Percentiles rank a stretch among this genome's conserved stretches.
Conservation (phyloP, 2,888 invertebrate species). For the Hypsopygia costalis region DNA sequence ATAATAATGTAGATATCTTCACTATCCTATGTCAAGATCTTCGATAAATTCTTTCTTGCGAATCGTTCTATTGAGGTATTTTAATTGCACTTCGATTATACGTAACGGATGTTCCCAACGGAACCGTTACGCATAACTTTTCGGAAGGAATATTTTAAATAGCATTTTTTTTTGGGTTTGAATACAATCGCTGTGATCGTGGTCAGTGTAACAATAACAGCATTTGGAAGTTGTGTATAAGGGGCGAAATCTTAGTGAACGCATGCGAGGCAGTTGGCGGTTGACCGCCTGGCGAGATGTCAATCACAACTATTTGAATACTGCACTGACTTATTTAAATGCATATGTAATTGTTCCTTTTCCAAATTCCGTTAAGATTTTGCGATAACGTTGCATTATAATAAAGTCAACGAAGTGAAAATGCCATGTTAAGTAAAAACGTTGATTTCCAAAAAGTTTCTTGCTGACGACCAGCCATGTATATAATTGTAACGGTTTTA, state of each 20-base stretch:
- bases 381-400: conserved; percentile 60
- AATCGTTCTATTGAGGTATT: background rate
- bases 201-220: conserved; percentile 61
- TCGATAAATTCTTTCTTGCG: no score
- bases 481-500: conserved; percentile 65
- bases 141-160: conserved; percentile 55
- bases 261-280: conserved; percentile 27
- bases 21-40: no score
- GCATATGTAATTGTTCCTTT: conserved; percentile 55
- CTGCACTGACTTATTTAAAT: conserved; percentile 21
- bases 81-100: conserved; percentile 3
- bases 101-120: conserved; percentile 61
- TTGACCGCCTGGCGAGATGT: conserved; percentile 76
- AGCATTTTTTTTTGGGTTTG: conserved; percentile 60
- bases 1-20: no score
- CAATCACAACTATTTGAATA: conserved; percentile 76
- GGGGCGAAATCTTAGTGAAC: conserved; percentile 39
- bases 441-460: conserved; percentile 16
- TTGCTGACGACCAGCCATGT: conserved; percentile 39
- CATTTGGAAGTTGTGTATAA: conserved; percentile 42
- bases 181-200: conserved; percentile 63
- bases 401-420: conserved; percentile 63
- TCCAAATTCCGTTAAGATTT: conserved; percentile 65
- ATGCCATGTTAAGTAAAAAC: conserved; percentile 49
- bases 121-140: conserved; percentile 39